phyloP scores from a whole-genome alignment of 2,113 vertebrate species.

The Rattus rattus region DNA sequence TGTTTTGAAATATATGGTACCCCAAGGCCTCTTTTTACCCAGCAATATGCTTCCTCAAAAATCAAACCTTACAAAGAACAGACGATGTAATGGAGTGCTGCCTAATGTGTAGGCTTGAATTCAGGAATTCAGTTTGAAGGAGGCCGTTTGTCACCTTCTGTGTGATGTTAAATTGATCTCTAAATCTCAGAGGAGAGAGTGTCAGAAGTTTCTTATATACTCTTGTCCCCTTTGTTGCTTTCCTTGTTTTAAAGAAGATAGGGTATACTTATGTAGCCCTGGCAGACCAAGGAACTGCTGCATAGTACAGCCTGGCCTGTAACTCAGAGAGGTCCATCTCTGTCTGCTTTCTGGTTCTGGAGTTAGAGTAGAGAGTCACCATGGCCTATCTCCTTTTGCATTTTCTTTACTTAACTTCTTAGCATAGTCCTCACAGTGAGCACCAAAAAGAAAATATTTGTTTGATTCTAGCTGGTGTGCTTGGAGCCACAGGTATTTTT shows the following conservation, averaged over 20 bases:
- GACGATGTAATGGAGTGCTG: conserved; percentile 45
- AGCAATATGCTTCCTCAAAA: conserved; percentile 75
- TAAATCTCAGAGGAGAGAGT: conserved; percentile 16
- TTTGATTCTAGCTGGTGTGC: not conserved
- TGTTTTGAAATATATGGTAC: conserved; percentile 84
- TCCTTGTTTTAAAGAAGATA: not conserved
- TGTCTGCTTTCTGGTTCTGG: too few species aligned
- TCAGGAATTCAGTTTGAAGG: not conserved
- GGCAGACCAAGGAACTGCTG: not conserved
- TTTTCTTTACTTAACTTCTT: conserved; percentile 48
- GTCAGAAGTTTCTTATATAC: not conserved
- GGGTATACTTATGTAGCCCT: not conserved
- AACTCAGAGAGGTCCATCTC: not conserved
- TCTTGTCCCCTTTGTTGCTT: not conserved
- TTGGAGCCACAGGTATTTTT: not conserved
- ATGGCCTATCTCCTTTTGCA: not conserved
- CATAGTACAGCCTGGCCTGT: not conserved
- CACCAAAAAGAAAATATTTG: not conserved
- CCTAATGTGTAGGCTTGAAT: conserved; percentile 71
- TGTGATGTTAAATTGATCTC: conserved; percentile 49
- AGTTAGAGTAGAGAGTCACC: not conserved
- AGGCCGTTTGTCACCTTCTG: conserved; percentile 26
- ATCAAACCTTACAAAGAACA: conserved; percentile 78
- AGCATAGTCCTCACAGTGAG: not conserved
- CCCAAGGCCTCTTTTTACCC: conserved; percentile 73